Evolutionary conservation across 1,140 invertebrate genomes (phyloP).

Genomic region (Lysiphlebus fabarum): DNA sequence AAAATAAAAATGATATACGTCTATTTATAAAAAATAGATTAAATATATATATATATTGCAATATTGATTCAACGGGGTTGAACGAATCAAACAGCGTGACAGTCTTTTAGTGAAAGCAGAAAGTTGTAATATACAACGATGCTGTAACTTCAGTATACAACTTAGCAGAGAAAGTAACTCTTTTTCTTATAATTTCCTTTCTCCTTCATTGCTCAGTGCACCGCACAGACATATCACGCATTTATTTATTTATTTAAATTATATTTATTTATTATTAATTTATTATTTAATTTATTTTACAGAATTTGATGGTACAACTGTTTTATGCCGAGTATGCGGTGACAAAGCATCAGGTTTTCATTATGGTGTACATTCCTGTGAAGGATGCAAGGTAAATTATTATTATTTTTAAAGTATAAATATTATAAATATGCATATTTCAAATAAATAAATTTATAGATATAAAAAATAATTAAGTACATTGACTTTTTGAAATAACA

Average conservation of each 20-base stretch:
- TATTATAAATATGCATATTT: neutral
- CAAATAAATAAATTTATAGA: conserved; percentile 7
- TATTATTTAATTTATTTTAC: conserved; percentile 59
- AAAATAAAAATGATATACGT: no score
- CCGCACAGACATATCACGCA: neutral
- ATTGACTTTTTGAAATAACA: neutral
- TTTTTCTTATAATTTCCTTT: conserved; percentile 38
- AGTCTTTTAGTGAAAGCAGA: conserved; percentile 51
- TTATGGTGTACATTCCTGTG: conserved; percentile 98
- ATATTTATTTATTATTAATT: conserved; percentile 5
- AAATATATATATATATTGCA: neutral
- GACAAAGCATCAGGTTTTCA: conserved; percentile 99
- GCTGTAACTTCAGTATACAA: conserved; percentile 45
- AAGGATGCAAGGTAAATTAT: conserved; percentile 95
- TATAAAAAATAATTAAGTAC: neutral
- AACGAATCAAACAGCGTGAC: conserved; percentile 35
- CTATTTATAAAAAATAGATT: no score
- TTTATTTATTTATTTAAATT: neutral
- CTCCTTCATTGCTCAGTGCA: conserved; percentile 28
- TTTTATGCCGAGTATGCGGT: conserved; percentile 97
- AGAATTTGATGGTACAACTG: conserved; percentile 99
- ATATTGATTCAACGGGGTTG: conserved; percentile 5
- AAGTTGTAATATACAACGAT: conserved; percentile 54
- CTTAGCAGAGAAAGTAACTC: conserved; percentile 50
- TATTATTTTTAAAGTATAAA: conserved; percentile 11